Evolutionary conservation across 2,888 invertebrate genomes (phyloP).

Genomic region (Drosophila paucipuncta): DNA sequence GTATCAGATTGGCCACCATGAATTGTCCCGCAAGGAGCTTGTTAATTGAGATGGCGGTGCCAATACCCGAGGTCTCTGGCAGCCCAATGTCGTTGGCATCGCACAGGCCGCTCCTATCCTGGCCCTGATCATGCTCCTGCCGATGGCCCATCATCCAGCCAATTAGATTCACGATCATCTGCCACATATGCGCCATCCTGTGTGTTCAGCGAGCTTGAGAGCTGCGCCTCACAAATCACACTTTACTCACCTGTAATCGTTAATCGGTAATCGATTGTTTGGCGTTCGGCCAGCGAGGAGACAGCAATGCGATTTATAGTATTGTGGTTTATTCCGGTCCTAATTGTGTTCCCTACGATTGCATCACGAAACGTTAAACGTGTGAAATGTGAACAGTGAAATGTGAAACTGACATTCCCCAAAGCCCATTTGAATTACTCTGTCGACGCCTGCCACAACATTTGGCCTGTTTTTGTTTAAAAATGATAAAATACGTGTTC

Average conservation of each 20-base stretch:
- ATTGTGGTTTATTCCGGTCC: background rate
- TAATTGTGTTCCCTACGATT: background rate
- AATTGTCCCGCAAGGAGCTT: slow-evolving; percentile 32
- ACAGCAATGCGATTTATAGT: background rate
- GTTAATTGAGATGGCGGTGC: slow-evolving; percentile 31
- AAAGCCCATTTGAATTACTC: background rate
- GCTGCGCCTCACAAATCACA: background rate
- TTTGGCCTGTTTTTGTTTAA: background rate
- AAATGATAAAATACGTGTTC: background rate
- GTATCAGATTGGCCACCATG: slow-evolving; percentile 11
- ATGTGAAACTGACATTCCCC: background rate
- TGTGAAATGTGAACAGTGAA: background rate
- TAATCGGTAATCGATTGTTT: background rate
- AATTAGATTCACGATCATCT: slow-evolving; percentile 4
- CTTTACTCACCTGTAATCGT: background rate
- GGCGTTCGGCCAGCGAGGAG: background rate
- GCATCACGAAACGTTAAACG: background rate
- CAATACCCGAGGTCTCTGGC: slow-evolving; percentile 49
- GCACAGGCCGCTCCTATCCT: background rate
- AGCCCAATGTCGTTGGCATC: slow-evolving; percentile 2
- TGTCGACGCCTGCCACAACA: background rate
- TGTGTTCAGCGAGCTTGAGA: background rate
- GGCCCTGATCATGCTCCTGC: slow-evolving; percentile 5
- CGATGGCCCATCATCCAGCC: slow-evolving; percentile 4
- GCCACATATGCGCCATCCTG: slow-evolving; percentile 41